These are phyloP conservation scores for Lepidotrigona ventralis DNA, from an alignment of 1,140 invertebrate species.

Conservation along the genomic window DNA sequence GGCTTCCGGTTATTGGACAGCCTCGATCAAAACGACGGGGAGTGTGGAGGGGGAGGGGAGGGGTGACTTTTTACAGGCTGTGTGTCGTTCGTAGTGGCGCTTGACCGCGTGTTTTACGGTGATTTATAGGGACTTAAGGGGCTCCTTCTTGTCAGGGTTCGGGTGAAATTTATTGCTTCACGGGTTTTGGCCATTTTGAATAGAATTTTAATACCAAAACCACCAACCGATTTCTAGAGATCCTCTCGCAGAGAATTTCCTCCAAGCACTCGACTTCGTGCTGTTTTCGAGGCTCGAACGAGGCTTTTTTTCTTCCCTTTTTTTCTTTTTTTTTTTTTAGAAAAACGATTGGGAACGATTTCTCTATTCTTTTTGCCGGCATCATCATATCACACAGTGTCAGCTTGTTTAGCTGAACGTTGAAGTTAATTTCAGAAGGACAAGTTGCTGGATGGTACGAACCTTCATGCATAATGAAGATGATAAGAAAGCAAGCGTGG, in stretches of 20 bases:
- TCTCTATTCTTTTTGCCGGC: too few relatives aligned
- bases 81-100: background rate
- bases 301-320: too few relatives aligned
- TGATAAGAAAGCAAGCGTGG: background rate
- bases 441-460: background rate
- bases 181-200: background rate
- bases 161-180: background rate
- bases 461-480: background rate
- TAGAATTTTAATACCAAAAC: background rate
- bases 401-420: too few relatives aligned
- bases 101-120: background rate
- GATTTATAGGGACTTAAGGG: background rate
- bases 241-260: too few relatives aligned
- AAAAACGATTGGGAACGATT: too few relatives aligned
- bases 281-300: too few relatives aligned
- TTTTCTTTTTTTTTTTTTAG: too few relatives aligned
- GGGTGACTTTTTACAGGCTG: background rate
- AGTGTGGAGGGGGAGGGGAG: too few relatives aligned
- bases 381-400: background rate
- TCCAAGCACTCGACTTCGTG: too few relatives aligned
- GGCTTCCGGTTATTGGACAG: conserved; percentile 5
- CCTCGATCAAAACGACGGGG: background rate
- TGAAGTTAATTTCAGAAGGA: background rate
- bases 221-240: too few relatives aligned
- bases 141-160: background rate